Evolutionary conservation across 1,140 invertebrate genomes (phyloP).

Genomic region (Orius insidiosus): DNA sequence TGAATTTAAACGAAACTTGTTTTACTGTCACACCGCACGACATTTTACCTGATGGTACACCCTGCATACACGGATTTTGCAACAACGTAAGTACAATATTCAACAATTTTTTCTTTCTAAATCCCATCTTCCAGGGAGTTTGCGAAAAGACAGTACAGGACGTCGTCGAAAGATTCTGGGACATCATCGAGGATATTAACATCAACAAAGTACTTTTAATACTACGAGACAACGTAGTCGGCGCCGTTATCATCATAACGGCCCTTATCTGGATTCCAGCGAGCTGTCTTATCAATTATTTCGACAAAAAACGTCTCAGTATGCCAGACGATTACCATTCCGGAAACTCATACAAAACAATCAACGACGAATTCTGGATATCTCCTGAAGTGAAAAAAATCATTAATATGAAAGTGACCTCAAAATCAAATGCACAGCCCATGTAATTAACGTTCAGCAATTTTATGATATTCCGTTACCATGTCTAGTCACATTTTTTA

Average conservation of each 20-base stretch:
- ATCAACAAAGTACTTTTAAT: conserved; percentile 81
- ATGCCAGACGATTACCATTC: conserved; percentile 5
- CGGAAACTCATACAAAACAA: not conserved
- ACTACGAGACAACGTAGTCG: conserved; percentile 74
- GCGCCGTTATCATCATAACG: conserved; percentile 73
- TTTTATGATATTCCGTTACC: too few relatives aligned
- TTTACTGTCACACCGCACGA: conserved; percentile 67
- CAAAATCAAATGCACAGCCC: not conserved
- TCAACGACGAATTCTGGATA: conserved; percentile 3
- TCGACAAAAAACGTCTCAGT: conserved; percentile 45
- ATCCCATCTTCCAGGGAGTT: conserved; percentile 41
- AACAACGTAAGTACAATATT: conserved; percentile 47
- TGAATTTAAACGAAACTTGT: conserved; percentile 78
- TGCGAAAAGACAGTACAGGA: conserved; percentile 90
- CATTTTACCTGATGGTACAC: conserved; percentile 78
- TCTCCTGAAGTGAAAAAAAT: conserved; percentile 6
- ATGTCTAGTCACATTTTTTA: too few relatives aligned
- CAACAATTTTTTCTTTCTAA: conserved; percentile 16
- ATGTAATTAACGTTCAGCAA: too few relatives aligned
- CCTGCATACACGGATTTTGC: conserved; percentile 90
- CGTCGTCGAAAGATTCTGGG: conserved; percentile 88
- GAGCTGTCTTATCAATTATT: conserved; percentile 63
- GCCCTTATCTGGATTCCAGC: conserved; percentile 84
- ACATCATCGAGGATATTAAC: conserved; percentile 90
- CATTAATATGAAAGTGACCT: conserved; percentile 7